phyloP scores from a whole-genome alignment of 1,140 invertebrate species.

The Asobara japonica region DNA sequence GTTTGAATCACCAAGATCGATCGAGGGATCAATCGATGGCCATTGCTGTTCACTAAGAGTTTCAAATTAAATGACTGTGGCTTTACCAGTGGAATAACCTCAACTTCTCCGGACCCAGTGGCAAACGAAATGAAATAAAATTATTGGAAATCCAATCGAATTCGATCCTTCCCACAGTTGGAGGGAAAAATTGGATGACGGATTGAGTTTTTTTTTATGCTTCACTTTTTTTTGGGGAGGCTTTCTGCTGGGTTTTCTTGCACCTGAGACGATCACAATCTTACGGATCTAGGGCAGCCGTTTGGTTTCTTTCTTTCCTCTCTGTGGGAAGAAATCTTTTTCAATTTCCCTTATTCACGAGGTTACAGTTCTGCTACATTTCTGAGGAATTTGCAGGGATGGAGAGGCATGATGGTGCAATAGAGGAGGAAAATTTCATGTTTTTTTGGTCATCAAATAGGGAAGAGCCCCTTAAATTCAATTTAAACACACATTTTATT shows the following conservation, averaged over 20 bases:
- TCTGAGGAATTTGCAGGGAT: neutral
- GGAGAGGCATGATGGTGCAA: constrained; percentile 4
- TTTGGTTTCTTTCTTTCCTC: neutral
- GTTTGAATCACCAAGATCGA: neutral
- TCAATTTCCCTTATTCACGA: constrained; percentile 31
- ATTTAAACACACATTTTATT: neutral
- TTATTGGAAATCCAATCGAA: constrained; percentile 26
- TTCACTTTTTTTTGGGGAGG: neutral
- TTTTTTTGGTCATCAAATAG: neutral
- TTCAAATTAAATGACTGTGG: constrained; percentile 27
- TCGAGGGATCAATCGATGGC: neutral
- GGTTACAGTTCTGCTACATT: neutral
- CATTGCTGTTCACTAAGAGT: neutral
- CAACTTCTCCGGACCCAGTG: neutral
- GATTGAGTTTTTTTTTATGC: constrained; percentile 1
- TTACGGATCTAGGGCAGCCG: neutral
- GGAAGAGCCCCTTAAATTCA: neutral
- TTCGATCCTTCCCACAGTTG: neutral
- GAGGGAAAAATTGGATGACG: constrained; percentile 4
- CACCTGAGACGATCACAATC: constrained; percentile 1
- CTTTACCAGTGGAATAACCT: neutral
- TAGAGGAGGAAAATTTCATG: neutral
- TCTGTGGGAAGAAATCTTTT: constrained; percentile 23
- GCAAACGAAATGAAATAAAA: constrained; percentile 27
- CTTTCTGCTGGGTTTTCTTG: neutral